phyloP scores from a whole-genome alignment of 2,797 vertebrate species.

The Arremon brunneinucha region DNA sequence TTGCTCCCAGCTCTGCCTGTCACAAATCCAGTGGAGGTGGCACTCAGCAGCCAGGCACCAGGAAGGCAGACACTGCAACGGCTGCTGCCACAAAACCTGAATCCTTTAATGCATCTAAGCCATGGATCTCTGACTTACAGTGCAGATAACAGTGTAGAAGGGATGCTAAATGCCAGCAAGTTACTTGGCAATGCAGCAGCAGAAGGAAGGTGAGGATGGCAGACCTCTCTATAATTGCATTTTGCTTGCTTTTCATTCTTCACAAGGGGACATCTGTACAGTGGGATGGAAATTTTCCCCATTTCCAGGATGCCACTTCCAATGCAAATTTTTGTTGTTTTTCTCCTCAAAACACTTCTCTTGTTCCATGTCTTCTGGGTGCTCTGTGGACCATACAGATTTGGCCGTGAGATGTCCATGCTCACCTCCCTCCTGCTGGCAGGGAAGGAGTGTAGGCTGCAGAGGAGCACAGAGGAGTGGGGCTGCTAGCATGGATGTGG shows the following conservation, averaged over 20 bases:
- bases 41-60: not conserved
- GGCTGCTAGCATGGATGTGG: not conserved
- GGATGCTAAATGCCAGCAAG: not conserved
- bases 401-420: accelerated
- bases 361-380: not conserved
- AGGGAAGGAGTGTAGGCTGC: accelerated
- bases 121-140: not conserved
- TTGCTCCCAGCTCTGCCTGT: not conserved
- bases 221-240: not conserved
- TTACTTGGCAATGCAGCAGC: not conserved
- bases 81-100: not conserved
- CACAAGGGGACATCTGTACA: not conserved
- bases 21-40: accelerated
- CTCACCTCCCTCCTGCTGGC: accelerated
- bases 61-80: not conserved
- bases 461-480: not conserved
- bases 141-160: not conserved
- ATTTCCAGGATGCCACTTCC: not conserved
- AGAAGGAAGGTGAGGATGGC: not conserved
- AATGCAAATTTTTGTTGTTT: not conserved
- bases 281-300: not conserved
- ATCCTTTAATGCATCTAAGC: not conserved
- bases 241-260: not conserved
- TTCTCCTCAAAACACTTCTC: not conserved
- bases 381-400: accelerated